Evolutionary conservation across 2,113 vertebrate genomes (phyloP).

Genomic region (Crypturellus undulatus): DNA sequence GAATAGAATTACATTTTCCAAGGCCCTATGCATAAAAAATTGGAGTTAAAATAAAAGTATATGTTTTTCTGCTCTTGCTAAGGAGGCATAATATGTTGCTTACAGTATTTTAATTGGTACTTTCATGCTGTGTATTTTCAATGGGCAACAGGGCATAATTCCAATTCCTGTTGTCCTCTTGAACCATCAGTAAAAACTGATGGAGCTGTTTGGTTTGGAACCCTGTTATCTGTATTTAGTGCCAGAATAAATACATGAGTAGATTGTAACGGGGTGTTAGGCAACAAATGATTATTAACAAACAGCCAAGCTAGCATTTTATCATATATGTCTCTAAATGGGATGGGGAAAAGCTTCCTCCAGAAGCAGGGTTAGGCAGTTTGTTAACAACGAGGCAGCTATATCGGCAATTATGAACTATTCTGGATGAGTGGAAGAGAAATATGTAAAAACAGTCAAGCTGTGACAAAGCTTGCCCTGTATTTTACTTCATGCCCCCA

Average conservation of each 20-base stretch:
- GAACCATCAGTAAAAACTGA: background rate
- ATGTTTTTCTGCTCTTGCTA: background rate
- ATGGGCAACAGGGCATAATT: background rate
- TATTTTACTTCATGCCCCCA: background rate
- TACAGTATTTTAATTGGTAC: background rate
- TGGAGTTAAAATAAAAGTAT: background rate
- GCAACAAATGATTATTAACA: background rate
- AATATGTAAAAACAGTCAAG: background rate
- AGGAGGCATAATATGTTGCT: background rate
- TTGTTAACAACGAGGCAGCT: background rate
- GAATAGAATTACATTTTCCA: background rate
- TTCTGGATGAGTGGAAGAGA: background rate
- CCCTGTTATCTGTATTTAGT: background rate
- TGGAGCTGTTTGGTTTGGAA: background rate
- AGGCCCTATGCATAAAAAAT: background rate
- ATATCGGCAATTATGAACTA: background rate
- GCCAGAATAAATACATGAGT: background rate
- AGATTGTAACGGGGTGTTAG: background rate
- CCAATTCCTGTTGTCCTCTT: background rate
- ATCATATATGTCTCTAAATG: background rate
- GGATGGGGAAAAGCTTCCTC: background rate
- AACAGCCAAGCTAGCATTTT: background rate
- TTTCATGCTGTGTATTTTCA: background rate
- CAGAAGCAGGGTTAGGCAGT: background rate
- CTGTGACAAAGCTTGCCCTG: background rate